phyloP scores from a whole-genome alignment of 2,113 vertebrate species.

The Brachypodius melanocephalos region DNA sequence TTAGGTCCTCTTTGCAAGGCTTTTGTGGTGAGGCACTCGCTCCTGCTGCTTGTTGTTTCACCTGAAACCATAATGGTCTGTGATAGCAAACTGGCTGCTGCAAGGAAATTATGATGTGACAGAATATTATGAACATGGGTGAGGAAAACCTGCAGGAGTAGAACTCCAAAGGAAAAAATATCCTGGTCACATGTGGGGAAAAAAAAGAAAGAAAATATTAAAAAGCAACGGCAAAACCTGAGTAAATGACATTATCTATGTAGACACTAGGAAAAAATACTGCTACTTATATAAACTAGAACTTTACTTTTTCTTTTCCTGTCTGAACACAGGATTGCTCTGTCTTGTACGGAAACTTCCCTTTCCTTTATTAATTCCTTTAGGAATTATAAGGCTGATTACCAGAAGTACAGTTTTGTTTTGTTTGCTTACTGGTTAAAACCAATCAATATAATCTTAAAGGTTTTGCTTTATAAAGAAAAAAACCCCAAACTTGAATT shows the following conservation, averaged over 20 bases:
- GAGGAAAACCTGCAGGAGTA: background rate
- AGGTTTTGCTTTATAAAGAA: background rate
- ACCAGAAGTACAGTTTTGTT: background rate
- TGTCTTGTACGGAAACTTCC: background rate
- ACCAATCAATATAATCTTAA: background rate
- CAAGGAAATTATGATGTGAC: background rate
- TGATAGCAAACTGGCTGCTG: background rate
- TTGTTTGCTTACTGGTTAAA: background rate
- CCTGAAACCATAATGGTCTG: background rate
- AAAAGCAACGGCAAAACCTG: background rate
- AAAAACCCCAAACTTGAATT: background rate
- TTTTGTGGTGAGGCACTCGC: background rate
- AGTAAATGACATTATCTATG: background rate
- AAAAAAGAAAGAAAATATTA: background rate
- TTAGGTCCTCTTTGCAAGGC: background rate
- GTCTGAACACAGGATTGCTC: background rate
- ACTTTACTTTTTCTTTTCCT: background rate
- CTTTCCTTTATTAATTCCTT: background rate
- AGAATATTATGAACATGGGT: background rate
- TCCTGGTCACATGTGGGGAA: background rate
- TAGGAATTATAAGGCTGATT: background rate
- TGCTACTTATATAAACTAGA: background rate
- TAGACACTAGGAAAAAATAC: background rate
- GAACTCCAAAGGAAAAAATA: background rate
- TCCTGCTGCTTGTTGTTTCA: background rate